phyloP scores from a whole-genome alignment of 2,888 invertebrate species.

The Drosophila gaucha region DNA sequence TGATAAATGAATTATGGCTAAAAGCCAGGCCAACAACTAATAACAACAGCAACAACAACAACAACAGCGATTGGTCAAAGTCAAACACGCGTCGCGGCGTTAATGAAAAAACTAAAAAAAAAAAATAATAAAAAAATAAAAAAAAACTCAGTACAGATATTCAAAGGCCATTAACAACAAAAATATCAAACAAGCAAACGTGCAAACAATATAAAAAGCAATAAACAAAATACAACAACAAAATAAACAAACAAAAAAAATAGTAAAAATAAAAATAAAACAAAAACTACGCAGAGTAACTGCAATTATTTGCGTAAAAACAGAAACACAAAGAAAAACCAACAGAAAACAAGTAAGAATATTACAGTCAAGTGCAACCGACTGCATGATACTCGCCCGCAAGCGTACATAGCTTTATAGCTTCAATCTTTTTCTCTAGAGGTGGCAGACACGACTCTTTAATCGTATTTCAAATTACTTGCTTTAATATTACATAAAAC shows the following conservation, averaged over 20 bases:
- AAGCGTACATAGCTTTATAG: no score
- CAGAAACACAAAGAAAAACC: constrained; percentile 2
- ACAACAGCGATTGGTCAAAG: constrained; percentile 42
- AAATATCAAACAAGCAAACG: constrained; percentile 12
- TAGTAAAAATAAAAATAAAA: constrained; percentile 1
- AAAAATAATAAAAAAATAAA: background rate
- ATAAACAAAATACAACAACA: constrained; percentile 9
- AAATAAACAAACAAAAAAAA: constrained; percentile 25
- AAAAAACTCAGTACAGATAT: constrained; percentile 28
- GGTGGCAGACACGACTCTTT: no score
- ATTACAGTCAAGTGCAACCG: background rate
- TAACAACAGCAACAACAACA: constrained; percentile 9
- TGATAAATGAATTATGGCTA: constrained; percentile 56
- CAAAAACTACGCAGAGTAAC: constrained; percentile 19
- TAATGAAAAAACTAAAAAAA: constrained; percentile 33
- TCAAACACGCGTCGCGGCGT: constrained; percentile 27
- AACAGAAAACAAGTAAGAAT: constrained; percentile 8
- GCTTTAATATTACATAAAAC: background rate
- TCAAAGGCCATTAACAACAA: constrained; percentile 48
- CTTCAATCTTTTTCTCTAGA: no score
- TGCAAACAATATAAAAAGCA: constrained; percentile 29
- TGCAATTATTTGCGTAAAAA: constrained; percentile 26
- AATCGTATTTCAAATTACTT: no score
- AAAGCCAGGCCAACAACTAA: constrained; percentile 36
- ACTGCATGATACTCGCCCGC: background rate